Base-by-base conservation (phyloP, 2,888 invertebrate genomes). In the Pasiphila rectangulata region DNA sequence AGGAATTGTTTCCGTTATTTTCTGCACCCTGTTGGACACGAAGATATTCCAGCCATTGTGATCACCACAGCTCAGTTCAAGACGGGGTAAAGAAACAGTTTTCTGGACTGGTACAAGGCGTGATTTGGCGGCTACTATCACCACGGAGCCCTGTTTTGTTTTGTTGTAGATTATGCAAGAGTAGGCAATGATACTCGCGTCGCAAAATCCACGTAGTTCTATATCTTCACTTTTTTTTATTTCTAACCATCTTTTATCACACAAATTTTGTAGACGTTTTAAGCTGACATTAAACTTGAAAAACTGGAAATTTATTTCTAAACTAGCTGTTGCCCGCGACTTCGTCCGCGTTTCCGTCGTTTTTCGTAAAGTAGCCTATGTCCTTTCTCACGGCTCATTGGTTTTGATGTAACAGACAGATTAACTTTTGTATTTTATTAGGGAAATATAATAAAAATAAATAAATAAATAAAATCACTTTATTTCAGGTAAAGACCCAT, bases 21-120 rank as follows among this genome's bases (percentile, higher is more conserved):
- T 9, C 34, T 7, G 7, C 0, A 48, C 44, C 29, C 53, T 38
- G 17, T 53, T 53, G 2, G 48, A 29, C 4, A 53, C 52, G 21
- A 53, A 53, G 0, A 35, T 3, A 12, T 50, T 54, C 45, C 50
- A 50, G n/a, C 45, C 19, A n/a, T 4, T 24, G 2, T 29, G 13
- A n/a, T 54, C 45, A n/a, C 54, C 54, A 5, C 45, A 3, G 12
- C 47, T 16, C 38, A 42, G 19, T 15, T 53, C 53, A 1, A 53
- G 34, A 17, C 43, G 21, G 1, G 52, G 52, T 6, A 53, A 10
- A 16, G 43, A 17, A 16, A 30, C 12, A 13, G 39, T 10, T 32
- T 36, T 38, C 32, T 36, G 36, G 9, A 17, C 15, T 36, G 43
- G 43, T 41, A 37, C 30, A 24, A 37, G 24, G 30, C 44, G 10